Percentiles rank a stretch among this genome's conserved stretches.
phyloP scores from a whole-genome alignment of 2,797 vertebrate genomes.

The Hyperoplus lanceolatus region DNA sequence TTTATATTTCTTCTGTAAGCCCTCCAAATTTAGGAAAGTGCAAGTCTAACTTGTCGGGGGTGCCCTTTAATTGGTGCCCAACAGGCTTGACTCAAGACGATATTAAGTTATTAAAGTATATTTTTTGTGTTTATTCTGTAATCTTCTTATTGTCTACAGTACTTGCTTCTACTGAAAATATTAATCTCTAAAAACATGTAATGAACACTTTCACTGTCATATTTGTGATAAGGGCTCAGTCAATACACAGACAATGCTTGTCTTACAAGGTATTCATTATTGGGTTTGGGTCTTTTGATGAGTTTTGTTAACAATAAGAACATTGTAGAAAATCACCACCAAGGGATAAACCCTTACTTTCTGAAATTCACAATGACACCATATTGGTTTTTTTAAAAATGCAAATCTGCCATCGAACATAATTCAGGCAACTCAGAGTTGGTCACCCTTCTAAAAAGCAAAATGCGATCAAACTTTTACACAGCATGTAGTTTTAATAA shows the following conservation, averaged over 20 bases:
- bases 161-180: not conserved
- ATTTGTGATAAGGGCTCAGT: not conserved
- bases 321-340: not conserved
- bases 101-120: not conserved
- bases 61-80: not conserved
- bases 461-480: constrained; percentile 30
- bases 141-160: too few species aligned
- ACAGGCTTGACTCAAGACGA: not conserved
- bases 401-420: not conserved
- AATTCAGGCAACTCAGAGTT: not conserved
- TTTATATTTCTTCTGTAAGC: not conserved
- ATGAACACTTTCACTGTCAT: not conserved
- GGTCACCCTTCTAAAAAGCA: constrained; percentile 10
- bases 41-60: not conserved
- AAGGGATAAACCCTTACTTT: not conserved
- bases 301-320: constrained; percentile 3
- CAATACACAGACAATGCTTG: constrained; percentile 9
- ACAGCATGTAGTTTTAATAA: constrained; percentile 53
- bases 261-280: not conserved
- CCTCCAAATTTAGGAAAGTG: not conserved
- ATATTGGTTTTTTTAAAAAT: not conserved
- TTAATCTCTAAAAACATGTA: not conserved
- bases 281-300: constrained; percentile 1
- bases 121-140: not conserved
- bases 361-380: constrained; percentile 15